Base-by-base conservation (phyloP, 2,888 invertebrate genomes). In the Lissocephala sabroskyi region DNA sequence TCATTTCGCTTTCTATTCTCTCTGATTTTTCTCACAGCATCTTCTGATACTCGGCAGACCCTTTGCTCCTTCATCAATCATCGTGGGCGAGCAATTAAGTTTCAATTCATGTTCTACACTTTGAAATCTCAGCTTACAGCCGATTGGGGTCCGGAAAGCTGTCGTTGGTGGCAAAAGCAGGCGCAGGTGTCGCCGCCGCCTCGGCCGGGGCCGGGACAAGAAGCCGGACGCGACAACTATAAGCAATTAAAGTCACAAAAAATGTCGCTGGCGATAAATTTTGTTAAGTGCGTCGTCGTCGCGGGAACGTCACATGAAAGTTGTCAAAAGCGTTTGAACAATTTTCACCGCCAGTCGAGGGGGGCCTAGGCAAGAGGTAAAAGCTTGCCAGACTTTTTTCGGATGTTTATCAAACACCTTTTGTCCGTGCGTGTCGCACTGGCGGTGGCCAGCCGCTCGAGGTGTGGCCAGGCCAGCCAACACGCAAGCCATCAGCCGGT, bases 301-400 rank as follows among this genome's bases (percentile, higher is more conserved):
- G 41, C 65, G 67, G 65, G 60, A 67, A 74, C n/a, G n/a, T n/a
- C 60, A 56, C 65, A 71, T 67, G 60, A 67, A 74, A 67, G 66
- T 80, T 80, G 79, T 79, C 76, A 70, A 79, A 71, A 75, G 58
- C 51, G 68, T 75, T 71, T 71, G 78, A 75, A 54, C 60, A 75
- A 75, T 75, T 71, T 71, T 56, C 75, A 66, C 70, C 61, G 50
- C 56, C 41, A 49, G 45, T 44, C 49, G 43, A 28, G 7, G n/a
- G 41, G 17, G 17, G 10, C 14, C 30, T 3, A 16, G 18, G 41
- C 59, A 59, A 47, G 39, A 23, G 28, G 26, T n/a, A 7, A 40
- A 52, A 62, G 47, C 61, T 56, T n/a, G n/a, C n/a, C n/a, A n/a
- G n/a, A n/a, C n/a, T n/a, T n/a, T n/a, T n/a, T n/a, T 48, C 59